Percentiles rank a stretch among this genome's conserved stretches.
These are phyloP conservation scores for Caradrina kadenii DNA, from an alignment of 2,888 invertebrate genomes.

Conservation along the genomic window DNA sequence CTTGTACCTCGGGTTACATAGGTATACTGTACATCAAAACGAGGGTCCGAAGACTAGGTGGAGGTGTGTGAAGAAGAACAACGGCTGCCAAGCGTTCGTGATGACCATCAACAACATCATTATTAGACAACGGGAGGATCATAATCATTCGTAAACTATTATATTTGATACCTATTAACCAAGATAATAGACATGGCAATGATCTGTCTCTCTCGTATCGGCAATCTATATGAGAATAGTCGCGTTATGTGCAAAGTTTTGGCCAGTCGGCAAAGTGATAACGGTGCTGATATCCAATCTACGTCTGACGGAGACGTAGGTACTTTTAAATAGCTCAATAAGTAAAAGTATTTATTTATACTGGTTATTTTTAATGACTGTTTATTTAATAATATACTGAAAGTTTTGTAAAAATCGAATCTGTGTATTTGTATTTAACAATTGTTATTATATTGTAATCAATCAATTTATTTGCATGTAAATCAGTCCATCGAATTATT, in stretches of 20 bases:
- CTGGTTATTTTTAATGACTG: background rate
- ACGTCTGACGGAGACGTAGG: background rate
- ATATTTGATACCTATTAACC: background rate
- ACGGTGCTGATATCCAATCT: background rate
- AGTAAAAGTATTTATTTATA: background rate
- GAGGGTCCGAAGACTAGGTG: constrained; percentile 80
- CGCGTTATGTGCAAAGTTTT: background rate
- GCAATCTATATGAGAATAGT: background rate
- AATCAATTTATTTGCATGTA: background rate
- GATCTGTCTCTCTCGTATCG: background rate
- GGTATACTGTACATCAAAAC: constrained; percentile 82
- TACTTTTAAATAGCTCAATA: background rate
- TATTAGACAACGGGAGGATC: constrained; percentile 68
- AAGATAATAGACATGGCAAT: background rate
- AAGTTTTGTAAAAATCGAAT: background rate
- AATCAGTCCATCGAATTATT: background rate
- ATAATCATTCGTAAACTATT: constrained; percentile 70
- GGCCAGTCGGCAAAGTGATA: background rate
- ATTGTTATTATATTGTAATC: background rate
- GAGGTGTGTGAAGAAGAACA: constrained; percentile 76
- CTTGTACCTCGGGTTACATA: constrained; percentile 73
- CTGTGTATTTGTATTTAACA: background rate
- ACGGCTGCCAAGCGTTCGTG: constrained; percentile 77
- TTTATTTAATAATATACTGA: constrained; percentile 7
- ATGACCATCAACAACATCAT: constrained; percentile 76